Evolutionary conservation across 2,888 invertebrate species (phyloP), one percentile per base, ranked within the genome.

Genomic region (Eledone cirrhosa): DNA sequence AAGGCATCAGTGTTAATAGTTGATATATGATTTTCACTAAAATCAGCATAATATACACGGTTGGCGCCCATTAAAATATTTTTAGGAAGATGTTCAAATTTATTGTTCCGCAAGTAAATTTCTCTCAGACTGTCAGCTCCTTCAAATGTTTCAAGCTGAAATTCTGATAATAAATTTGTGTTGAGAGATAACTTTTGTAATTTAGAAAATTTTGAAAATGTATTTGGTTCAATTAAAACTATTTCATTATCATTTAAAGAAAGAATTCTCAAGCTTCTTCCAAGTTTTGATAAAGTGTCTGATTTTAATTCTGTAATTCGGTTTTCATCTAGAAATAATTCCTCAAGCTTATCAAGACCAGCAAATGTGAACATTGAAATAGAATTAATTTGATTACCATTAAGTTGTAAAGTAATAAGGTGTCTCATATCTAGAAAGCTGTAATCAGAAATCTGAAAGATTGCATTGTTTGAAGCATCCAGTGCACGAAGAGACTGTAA

Each of bases 1-100:
- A 72, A 72, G 16, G 72, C 72, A 33, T 72, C 72, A 22, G 72
- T 72, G 33, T 24, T 72, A 22, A 72, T 33, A 8, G 33, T 31
- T 11, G 72, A 41, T 13, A 72, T 72, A 24, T 31, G n/a, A 41
- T 72, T 72, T 3, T 72, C 33, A 29, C 72, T 72, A 19, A 72
- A 72, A 22, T 72, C 72, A 1, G 72, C 72, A 33, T 72, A 41
- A n/a, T 22, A n/a, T 22, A 72, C 22, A 33, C 19, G 24, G 22
- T 72, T 27, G 22, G 72, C 72, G 5, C 72, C 72, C 2, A 14
- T 16, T 13, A 72, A n/a, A 5, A 72, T 16, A 24, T 72, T 41
- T 4, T 24, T 31, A 24, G 72, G 72, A n/a, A 72, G 41, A 22
- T 41, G 31, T 31, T 72, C 41, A 24, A 72, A 72, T 72, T 72